These are phyloP conservation scores for Lipophrys pholis DNA, from an alignment of 2,113 vertebrate species.

Conservation along the genomic window DNA sequence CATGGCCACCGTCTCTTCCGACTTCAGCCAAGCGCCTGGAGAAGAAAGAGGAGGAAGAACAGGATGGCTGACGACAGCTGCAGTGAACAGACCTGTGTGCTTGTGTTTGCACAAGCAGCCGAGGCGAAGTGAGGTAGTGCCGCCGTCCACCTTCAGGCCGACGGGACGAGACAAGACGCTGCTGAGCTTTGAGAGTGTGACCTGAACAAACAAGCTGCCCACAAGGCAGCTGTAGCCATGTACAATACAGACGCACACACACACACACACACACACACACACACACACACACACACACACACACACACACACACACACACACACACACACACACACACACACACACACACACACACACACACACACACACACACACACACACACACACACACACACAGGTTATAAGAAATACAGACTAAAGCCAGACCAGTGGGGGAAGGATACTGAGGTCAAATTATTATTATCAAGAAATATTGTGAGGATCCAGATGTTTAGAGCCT, in stretches of 20 bases:
- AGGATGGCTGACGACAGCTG: constrained; percentile 8
- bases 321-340: constrained; percentile 30
- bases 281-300: constrained; percentile 26
- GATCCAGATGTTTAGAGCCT: background rate
- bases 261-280: constrained; percentile 31
- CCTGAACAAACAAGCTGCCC: constrained; percentile 40
- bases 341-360: constrained; percentile 32
- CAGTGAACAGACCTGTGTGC: constrained; percentile 11
- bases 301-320: constrained; percentile 48
- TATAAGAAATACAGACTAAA: constrained; percentile 7
- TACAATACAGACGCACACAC: constrained; percentile 18
- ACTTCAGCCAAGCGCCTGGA: constrained; percentile 92
- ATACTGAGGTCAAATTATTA: constrained; percentile 1
- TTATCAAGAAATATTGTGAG: background rate
- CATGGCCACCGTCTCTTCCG: constrained; percentile 89
- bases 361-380: constrained; percentile 30
- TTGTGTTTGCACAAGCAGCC: constrained; percentile 15
- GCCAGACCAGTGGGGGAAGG: background rate
- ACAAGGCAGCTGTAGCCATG: constrained; percentile 45
- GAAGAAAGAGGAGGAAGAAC: constrained; percentile 10
- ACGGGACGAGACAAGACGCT: constrained; percentile 46
- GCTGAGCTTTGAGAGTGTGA: constrained; percentile 48
- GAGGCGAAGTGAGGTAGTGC: constrained; percentile 29
- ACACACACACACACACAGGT: constrained; percentile 56
- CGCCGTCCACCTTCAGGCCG: constrained; percentile 14